phyloP scores from a whole-genome alignment of 2,797 vertebrate genomes.

The Poecilia picta region DNA sequence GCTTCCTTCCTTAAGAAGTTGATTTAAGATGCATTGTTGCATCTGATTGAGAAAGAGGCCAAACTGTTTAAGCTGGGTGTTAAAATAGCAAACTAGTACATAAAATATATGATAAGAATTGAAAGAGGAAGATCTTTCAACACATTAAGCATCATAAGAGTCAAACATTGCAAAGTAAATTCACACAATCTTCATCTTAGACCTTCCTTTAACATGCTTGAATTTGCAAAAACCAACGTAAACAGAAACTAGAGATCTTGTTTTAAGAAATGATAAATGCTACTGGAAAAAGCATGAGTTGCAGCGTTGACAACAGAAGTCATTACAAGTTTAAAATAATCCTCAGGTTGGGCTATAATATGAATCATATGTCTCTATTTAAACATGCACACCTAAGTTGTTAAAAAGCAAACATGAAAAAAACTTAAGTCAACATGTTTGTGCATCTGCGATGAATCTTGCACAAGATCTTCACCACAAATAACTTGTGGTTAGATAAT shows the following conservation, averaged over 20 bases:
- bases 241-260: background rate
- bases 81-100: background rate
- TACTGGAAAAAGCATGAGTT: background rate
- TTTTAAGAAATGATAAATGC: background rate
- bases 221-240: background rate
- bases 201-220: background rate
- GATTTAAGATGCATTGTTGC: conserved; percentile 6
- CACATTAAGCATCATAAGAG: background rate
- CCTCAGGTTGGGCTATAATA: no score
- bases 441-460: background rate
- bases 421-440: background rate
- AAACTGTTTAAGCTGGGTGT: background rate
- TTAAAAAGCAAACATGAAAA: background rate
- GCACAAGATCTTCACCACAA: background rate
- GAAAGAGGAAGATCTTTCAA: background rate
- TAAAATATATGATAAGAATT: background rate
- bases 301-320: background rate
- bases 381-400: background rate
- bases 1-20: conserved; percentile 38
- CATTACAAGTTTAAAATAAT: background rate
- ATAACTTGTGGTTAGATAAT: background rate
- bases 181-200: background rate
- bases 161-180: background rate
- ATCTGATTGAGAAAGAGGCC: background rate
- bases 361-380: background rate